Base-by-base conservation (phyloP, 2,113 vertebrate species). In the Amblyornis subalaris region DNA sequence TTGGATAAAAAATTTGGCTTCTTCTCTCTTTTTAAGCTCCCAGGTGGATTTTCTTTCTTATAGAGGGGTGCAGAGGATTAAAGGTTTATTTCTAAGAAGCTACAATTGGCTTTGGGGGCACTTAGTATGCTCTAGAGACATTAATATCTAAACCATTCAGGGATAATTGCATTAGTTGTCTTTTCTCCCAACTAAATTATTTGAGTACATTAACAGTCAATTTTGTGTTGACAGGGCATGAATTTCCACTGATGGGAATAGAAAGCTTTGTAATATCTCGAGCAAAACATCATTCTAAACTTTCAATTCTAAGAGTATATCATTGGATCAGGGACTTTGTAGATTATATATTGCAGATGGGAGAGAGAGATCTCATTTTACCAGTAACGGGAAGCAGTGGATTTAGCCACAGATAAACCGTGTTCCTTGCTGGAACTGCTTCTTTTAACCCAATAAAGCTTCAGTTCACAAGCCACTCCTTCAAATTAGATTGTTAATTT, bases 181-280 rank as follows among this genome's bases (percentile, higher is more conserved):
- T 95, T 83, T 94, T 93, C 94, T 96, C 36, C 19, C 86, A 78
- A 42, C 64, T 91, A 94, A 85, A 88, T 93, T 91, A 90, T 93
- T 84, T 72, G 73, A 84, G 51, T 75, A 93, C 71, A 58, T 97
- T 96, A 95, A 91, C 94, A 96, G 88, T 94, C 90, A 94, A 88
- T 96, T 95, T 97, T 95, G 79, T 95, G 74, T 95, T 96, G 96
- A 96, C 85, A 88, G 83, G 84, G 83, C 84, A 83, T 79, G 67
- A 83, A 77, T 96, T 95, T 94, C 69, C 95, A 66, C 62, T 86
- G 88, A 94, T 92, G 80, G 71, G 85, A 95, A 90, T 93, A 71
- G 62, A 94, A 94, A 84, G 75, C 95, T 94, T 94, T 94, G 53
- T 91, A 89, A 89, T 85, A 94, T 97, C 80, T 85, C 78, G 89